A percentile compares a stretch with the other conserved stretches of the same genome.
Evolutionary conservation across 2,113 vertebrate genomes (phyloP).

Genomic region (Atlantisia rogersi): DNA sequence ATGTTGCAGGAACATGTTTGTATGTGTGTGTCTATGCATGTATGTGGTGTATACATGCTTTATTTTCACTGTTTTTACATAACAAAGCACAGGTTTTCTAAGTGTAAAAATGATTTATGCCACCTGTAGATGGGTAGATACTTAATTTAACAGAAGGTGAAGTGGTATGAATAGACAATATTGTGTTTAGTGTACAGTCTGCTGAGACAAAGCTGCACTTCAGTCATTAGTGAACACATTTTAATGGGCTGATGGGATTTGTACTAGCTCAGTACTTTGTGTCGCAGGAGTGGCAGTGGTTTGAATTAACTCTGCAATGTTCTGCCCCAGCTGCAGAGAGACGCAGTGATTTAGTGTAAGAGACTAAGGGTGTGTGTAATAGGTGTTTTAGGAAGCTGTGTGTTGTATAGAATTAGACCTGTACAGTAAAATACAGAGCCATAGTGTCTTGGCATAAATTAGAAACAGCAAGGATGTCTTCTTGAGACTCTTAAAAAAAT

Average conservation of each 20-base stretch:
- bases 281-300: background rate
- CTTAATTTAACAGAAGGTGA: background rate
- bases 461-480: background rate
- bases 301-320: background rate
- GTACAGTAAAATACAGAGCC: background rate
- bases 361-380: background rate
- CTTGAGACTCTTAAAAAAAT: background rate
- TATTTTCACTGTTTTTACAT: background rate
- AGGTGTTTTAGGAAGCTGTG: background rate
- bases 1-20: background rate
- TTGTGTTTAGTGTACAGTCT: background rate
- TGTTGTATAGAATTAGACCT: background rate
- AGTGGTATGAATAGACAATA: background rate
- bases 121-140: background rate
- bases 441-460: background rate
- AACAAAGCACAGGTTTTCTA: background rate
- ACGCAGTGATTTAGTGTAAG: background rate
- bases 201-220: background rate
- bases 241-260: background rate
- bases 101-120: background rate
- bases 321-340: background rate
- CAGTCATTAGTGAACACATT: background rate
- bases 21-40: no score
- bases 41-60: background rate
- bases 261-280: background rate